Conservation (phyloP, 2,888 invertebrate species). For the Chrysolina americana region DNA sequence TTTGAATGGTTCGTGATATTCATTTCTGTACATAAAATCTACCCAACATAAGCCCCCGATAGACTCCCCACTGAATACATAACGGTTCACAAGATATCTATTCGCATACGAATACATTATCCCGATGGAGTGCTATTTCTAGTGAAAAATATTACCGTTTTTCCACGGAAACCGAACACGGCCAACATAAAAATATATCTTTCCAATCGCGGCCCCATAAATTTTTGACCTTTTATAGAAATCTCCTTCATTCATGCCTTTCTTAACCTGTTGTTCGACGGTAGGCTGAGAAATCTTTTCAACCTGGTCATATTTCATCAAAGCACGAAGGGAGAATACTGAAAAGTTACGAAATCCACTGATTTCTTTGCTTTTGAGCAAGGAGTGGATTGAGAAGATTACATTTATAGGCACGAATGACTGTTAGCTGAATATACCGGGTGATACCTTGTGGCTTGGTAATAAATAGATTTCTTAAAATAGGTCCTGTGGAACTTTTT, state of each 20-base stretch:
- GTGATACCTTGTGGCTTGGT: too few species aligned
- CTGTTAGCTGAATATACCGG: too few species aligned
- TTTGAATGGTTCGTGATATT: background rate
- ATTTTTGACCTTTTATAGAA: background rate
- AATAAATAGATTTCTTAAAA: too few species aligned
- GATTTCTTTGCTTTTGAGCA: background rate
- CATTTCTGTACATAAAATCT: background rate
- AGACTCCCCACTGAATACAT: background rate
- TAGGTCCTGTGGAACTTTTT: too few species aligned
- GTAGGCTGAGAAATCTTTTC: background rate
- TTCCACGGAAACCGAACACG: constrained; percentile 16
- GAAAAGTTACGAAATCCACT: background rate
- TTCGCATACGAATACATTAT: constrained; percentile 5
- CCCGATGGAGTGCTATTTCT: constrained; percentile 5
- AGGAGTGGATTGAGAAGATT: background rate
- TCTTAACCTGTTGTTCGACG: constrained; percentile 18
- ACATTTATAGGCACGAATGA: too few species aligned
- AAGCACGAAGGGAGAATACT: background rate
- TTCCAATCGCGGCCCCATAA: constrained; percentile 4
- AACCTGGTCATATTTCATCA: background rate
- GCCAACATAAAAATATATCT: constrained; percentile 18
- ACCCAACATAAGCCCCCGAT: background rate
- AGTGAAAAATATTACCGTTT: background rate
- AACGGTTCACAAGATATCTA: constrained; percentile 11
- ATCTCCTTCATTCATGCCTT: constrained; percentile 19